Evolutionary conservation across 2,888 invertebrate genomes (phyloP), one percentile per base, ranked within the genome.

Genomic region (Parnassius glacialis): DNA sequence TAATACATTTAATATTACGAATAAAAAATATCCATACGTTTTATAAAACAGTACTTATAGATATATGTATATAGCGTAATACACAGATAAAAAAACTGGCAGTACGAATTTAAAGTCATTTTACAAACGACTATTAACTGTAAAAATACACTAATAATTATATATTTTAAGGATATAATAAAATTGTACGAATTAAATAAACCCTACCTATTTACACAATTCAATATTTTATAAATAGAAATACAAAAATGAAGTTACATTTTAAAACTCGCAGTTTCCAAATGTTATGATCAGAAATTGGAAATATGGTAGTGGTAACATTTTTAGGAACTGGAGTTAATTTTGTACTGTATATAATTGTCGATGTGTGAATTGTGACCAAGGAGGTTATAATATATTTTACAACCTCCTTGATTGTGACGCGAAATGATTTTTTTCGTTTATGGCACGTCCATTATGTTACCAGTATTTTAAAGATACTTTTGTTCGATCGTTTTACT

Each of bases 181-280:
- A 65, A 62, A 66, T 64, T 70, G 67, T 68, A 67, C 67, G 71
- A 66, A 72, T 67, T 69, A 67, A 68, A 72, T 68, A 75, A 74
- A 75, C 64, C 72, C 78, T 81, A 81, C 69, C 74, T 83, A 83
- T 82, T 77, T 82, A 82, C 81, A 82, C 69, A 74, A 68, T 69
- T 67, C 59, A 70, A 61, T 62, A 59, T 52, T 67, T 34, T 66
- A 74, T 71, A 70, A 71, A 74, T 72, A 75, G 63, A 71, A 69
- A 68, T 65, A 69, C 57, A 64, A 57, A 61, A 64, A 58, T 54
- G 34, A 34, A 34, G 59, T 61, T 55, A 2, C 57, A 64, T 61
- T 64, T 65, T 64, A 58, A 44, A 42, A 47, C 56, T 65, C 58
- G 13, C 53, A 58, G 62, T 62, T 58, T 55, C 55, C 52, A 45